Conservation (phyloP, 2,888 invertebrate genomes). For the Hoplodrina blanda region DNA sequence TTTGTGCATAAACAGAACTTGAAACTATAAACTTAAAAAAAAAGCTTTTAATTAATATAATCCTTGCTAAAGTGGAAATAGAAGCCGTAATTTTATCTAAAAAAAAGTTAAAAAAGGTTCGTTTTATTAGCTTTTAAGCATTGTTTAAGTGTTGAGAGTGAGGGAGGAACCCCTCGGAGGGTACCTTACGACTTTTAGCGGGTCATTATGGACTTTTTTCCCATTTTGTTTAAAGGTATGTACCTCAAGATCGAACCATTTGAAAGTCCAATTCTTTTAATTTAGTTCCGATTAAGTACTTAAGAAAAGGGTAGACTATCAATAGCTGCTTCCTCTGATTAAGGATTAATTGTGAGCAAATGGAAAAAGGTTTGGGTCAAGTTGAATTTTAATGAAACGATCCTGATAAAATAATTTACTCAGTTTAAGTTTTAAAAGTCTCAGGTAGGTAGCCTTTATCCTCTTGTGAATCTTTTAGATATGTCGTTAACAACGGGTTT, state of each 20-base stretch:
- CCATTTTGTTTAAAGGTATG: constrained; percentile 75
- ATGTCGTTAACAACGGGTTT: constrained; percentile 36
- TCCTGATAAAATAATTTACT: constrained; percentile 56
- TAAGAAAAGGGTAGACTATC: constrained; percentile 58
- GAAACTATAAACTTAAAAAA: constrained; percentile 16
- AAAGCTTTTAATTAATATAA: constrained; percentile 73
- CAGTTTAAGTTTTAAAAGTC: constrained; percentile 47
- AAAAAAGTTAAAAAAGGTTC: constrained; percentile 82
- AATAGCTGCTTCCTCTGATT: constrained; percentile 54
- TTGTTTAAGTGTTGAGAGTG: constrained; percentile 85
- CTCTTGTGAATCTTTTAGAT: constrained; percentile 35
- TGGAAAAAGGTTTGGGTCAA: constrained; percentile 57
- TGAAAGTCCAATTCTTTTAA: constrained; percentile 73
- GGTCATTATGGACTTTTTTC: constrained; percentile 85
- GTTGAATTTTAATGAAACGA: constrained; percentile 56
- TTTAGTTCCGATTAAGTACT: constrained; percentile 59
- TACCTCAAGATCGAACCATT: constrained; percentile 72
- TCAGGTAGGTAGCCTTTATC: constrained; percentile 54
- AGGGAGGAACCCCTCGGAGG: constrained; percentile 79
- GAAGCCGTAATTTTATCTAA: constrained; percentile 68
- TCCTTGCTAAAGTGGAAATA: constrained; percentile 69
- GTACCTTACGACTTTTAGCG: constrained; percentile 81
- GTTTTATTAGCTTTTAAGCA: constrained; percentile 87
- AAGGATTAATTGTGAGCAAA: constrained; percentile 62
- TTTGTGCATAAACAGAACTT: not conserved